Conservation (phyloP, 1,140 invertebrate species). For the Dendroctonus valens region DNA sequence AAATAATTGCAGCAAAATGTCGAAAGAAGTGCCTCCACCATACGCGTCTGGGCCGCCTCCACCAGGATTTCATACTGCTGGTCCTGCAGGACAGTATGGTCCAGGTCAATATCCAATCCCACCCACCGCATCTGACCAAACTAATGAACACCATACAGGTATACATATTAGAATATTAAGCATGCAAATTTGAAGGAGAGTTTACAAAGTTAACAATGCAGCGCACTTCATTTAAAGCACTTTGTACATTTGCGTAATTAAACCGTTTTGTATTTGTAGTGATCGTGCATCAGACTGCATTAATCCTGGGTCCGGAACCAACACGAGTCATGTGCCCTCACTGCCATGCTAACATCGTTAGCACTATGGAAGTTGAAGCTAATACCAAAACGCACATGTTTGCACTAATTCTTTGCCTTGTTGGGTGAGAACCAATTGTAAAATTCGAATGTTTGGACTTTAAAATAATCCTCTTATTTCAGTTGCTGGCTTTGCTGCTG, state of each 20-base stretch:
- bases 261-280: conserved; percentile 27
- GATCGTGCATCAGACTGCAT: conserved; percentile 9
- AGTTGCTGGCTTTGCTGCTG: conserved; percentile 63
- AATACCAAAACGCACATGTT: conserved; percentile 61
- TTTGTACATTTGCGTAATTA: no score
- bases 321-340: conserved; percentile 55
- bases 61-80: conserved; percentile 3
- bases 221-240: not conserved
- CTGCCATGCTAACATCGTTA: conserved; percentile 54
- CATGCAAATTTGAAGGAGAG: not conserved
- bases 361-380: conserved; percentile 53
- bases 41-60: conserved; percentile 1
- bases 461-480: conserved; percentile 42
- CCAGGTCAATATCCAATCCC: conserved; percentile 9
- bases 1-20: not conserved
- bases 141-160: conserved; percentile 3
- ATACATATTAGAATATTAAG: not conserved
- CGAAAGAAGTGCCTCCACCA: conserved; percentile 13
- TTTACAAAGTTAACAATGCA: not conserved
- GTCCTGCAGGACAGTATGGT: not conserved
- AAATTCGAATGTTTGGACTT: conserved; percentile 1
- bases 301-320: conserved; percentile 51
- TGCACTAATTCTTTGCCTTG: conserved; percentile 58
- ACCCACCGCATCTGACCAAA: not conserved
- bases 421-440: conserved; percentile 54